Evolutionary conservation across 1,140 invertebrate species (phyloP).

Genomic region (Nymphalis io): DNA sequence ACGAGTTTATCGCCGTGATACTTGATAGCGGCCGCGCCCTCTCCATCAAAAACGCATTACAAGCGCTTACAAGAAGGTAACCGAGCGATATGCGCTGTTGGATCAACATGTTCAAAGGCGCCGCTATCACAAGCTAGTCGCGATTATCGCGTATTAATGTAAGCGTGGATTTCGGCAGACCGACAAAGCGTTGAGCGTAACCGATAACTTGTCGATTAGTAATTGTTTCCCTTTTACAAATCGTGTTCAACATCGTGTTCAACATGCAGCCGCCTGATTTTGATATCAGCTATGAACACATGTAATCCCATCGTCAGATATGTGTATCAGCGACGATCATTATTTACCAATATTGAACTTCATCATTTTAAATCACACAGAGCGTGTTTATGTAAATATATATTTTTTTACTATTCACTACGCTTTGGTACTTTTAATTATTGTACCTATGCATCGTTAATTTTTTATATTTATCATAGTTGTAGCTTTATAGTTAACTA

Average conservation of each 20-base stretch:
- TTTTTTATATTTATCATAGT: too few relatives aligned
- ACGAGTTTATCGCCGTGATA: slow-evolving; percentile 54
- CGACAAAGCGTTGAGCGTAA: slow-evolving; percentile 66
- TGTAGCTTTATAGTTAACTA: too few relatives aligned
- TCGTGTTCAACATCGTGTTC: slow-evolving; percentile 55
- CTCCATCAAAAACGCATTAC: slow-evolving; percentile 77
- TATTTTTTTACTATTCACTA: not conserved
- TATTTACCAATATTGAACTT: slow-evolving; percentile 50
- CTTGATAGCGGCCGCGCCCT: slow-evolving; percentile 64
- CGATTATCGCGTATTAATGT: slow-evolving; percentile 93
- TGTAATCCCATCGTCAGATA: slow-evolving; percentile 52
- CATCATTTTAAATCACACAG: slow-evolving; percentile 30
- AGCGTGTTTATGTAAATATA: not conserved
- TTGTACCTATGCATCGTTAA: too few relatives aligned
- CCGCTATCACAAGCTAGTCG: slow-evolving; percentile 66
- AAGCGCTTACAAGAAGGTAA: slow-evolving; percentile 71
- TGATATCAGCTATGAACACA: slow-evolving; percentile 53
- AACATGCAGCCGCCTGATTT: slow-evolving; percentile 54
- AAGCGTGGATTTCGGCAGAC: slow-evolving; percentile 88
- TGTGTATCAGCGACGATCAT: slow-evolving; percentile 43
- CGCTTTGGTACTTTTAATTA: not conserved
- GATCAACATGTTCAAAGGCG: slow-evolving; percentile 70
- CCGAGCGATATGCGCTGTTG: slow-evolving; percentile 60
- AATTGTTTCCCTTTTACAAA: slow-evolving; percentile 71
- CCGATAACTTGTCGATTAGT: slow-evolving; percentile 63